A percentile compares a stretch with the other conserved stretches of the same genome.
Conservation (phyloP, 2,797 vertebrate species). For the Xenops minutus region DNA sequence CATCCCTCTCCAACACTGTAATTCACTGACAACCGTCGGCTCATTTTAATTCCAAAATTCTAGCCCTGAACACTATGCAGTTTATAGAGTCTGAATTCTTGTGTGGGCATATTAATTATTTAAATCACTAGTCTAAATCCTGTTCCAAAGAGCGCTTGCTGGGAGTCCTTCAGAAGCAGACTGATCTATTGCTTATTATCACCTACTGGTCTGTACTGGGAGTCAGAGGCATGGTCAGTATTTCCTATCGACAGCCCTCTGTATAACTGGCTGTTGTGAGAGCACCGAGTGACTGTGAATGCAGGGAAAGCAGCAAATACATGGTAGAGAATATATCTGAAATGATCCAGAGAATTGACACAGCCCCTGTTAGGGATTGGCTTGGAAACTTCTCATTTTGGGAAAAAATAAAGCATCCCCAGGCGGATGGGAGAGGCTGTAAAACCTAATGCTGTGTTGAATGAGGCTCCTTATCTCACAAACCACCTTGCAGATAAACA, state of each 20-base stretch:
- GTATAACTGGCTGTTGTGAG: background rate
- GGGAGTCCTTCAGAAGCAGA: background rate
- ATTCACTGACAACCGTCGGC: slow-evolving; percentile 12
- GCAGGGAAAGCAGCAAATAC: background rate
- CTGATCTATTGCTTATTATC: background rate
- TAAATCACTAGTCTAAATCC: background rate
- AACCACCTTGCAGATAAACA: background rate
- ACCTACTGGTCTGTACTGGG: background rate
- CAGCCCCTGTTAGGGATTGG: background rate
- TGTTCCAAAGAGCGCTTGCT: background rate
- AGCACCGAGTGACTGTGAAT: background rate
- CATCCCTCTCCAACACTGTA: slow-evolving; percentile 11
- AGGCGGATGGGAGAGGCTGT: background rate
- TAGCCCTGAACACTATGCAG: background rate
- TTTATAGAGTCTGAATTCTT: background rate
- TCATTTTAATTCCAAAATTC: slow-evolving; percentile 25
- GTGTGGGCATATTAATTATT: slow-evolving; percentile 29
- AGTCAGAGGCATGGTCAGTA: background rate
- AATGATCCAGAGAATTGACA: background rate
- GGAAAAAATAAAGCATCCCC: background rate
- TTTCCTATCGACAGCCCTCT: background rate
- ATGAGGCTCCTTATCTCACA: background rate
- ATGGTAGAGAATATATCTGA: background rate
- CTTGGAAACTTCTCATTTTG: background rate
- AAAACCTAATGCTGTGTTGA: background rate